A percentile compares a stretch with the other conserved stretches of the same genome.
phyloP scores from a whole-genome alignment of 2,888 invertebrate species.

The Litoditis marina region DNA sequence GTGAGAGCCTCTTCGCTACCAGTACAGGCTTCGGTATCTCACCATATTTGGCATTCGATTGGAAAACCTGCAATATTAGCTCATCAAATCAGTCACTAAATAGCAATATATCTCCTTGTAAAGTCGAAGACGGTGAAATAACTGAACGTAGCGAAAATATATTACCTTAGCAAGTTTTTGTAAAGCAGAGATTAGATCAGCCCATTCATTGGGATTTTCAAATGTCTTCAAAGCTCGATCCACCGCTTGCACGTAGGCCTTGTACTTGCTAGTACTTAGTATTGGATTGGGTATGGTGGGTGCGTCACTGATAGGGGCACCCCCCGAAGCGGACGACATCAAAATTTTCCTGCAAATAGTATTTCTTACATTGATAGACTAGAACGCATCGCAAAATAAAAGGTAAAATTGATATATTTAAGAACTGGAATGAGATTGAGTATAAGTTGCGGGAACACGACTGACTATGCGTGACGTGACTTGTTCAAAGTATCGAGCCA shows the following conservation, averaged over 20 bases:
- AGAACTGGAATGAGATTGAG: no score
- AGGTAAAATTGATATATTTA: no score
- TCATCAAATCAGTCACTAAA: not conserved
- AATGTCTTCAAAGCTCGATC: slow-evolving; percentile 85
- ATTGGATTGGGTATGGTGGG: slow-evolving; percentile 1
- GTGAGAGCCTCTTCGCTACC: slow-evolving; percentile 83
- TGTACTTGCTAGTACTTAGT: slow-evolving; percentile 31
- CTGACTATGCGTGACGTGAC: no score
- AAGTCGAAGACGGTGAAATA: not conserved
- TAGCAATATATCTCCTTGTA: not conserved
- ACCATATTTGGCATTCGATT: slow-evolving; percentile 77
- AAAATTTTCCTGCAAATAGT: not conserved
- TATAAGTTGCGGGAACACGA: no score
- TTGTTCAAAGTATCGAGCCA: no score
- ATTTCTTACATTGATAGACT: no score
- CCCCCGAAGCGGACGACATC: slow-evolving; percentile 20
- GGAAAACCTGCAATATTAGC: slow-evolving; percentile 71
- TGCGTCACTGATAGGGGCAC: slow-evolving; percentile 1
- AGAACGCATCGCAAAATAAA: no score
- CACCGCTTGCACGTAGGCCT: slow-evolving; percentile 72
- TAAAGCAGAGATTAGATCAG: slow-evolving; percentile 83
- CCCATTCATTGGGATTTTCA: slow-evolving; percentile 92
- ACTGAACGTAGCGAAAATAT: slow-evolving; percentile 13
- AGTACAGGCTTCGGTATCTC: slow-evolving; percentile 82
- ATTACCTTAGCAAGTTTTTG: slow-evolving; percentile 83